Base-by-base conservation (phyloP, 1,140 invertebrate genomes). In the Portunus trituberculatus region DNA sequence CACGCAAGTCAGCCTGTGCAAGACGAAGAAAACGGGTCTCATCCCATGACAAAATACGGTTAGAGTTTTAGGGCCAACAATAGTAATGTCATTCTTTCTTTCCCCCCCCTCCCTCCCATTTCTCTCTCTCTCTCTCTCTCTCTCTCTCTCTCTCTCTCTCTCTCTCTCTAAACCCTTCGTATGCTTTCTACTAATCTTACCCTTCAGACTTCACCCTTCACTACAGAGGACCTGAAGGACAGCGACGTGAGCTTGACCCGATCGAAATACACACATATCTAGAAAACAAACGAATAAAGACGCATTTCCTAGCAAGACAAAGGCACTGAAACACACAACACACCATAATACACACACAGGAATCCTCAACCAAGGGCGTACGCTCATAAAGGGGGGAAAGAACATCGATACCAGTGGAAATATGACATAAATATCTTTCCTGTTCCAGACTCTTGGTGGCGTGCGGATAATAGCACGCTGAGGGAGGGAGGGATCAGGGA, bases 391-490 rank as follows among this genome's bases (percentile, higher is more conserved):
- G 12, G 20, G 20, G 20, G 52, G 6, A 76, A 25, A 25, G 8
- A 76, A 76, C 6, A 76, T n/a, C 6, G n/a, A 76, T 76, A n/a
- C 25, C 20, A n/a, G 6, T 76, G 20, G 20, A 76, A 76, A 76
- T n/a, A 76, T 59, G 52, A 12, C 67, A 76, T 76, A n/a, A 25
- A 76, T 76, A n/a, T 76, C 4, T 76, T 76, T 76, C 67, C 67
- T 76, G 67, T 76, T 76, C 67, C 67, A 76, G 67, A 76, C 67
- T 76, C 67, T n/a, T 76, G 67, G 67, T 76, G n/a, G 67, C 67
- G 67, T 76, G 67, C 67, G 16, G 67, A 2, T 76, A 76, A 76
- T 76, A 76, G 67, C 67, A 76, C 20, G 67, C 25, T 76, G n/a
- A n/a, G 67, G 20, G 12, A 25, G 67, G 20, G 67, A n/a, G n/a